Evolutionary conservation across 2,888 invertebrate genomes (phyloP).

Genomic region (Geotrupes spiniger): DNA sequence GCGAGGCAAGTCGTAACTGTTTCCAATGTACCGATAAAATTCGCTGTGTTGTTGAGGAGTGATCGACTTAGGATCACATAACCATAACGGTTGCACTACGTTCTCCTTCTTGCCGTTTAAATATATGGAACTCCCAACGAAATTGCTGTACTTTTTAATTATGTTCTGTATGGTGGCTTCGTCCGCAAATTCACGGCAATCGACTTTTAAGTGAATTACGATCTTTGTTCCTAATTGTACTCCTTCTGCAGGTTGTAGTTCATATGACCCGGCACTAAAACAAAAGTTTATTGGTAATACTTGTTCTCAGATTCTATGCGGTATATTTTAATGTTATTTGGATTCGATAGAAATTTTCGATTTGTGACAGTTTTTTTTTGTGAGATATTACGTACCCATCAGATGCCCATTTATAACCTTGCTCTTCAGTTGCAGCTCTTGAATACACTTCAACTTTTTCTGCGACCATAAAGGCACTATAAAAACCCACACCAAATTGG

Average conservation of each 20-base stretch:
- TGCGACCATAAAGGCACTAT: slow-evolving; percentile 97
- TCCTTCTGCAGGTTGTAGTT: slow-evolving; percentile 81
- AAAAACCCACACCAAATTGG: slow-evolving; percentile 98
- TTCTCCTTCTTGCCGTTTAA: slow-evolving; percentile 88
- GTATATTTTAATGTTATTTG: too few relatives aligned
- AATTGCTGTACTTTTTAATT: slow-evolving; percentile 95
- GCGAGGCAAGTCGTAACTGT: slow-evolving; percentile 82
- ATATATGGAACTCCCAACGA: slow-evolving; percentile 90
- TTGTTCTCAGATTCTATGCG: too few relatives aligned
- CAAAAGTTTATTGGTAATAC: not conserved
- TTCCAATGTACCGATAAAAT: slow-evolving; percentile 88
- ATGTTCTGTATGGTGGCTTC: slow-evolving; percentile 80
- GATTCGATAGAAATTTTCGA: too few relatives aligned
- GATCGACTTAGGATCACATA: slow-evolving; percentile 86
- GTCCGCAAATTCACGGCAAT: slow-evolving; percentile 86
- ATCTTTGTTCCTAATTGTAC: slow-evolving; percentile 91
- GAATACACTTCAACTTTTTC: slow-evolving; percentile 92
- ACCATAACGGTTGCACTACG: slow-evolving; percentile 88
- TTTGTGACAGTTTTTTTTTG: too few relatives aligned
- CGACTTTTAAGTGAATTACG: slow-evolving; percentile 82
- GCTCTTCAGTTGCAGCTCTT: slow-evolving; percentile 64
- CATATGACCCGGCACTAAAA: slow-evolving; percentile 68
- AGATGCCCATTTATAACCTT: slow-evolving; percentile 84
- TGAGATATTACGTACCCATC: slow-evolving; percentile 68
- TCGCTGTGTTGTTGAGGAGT: slow-evolving; percentile 83